Evolutionary conservation across 1,140 invertebrate genomes (phyloP), one percentile per base, ranked within the genome.

Genomic region (Trialeurodes vaporariorum): DNA sequence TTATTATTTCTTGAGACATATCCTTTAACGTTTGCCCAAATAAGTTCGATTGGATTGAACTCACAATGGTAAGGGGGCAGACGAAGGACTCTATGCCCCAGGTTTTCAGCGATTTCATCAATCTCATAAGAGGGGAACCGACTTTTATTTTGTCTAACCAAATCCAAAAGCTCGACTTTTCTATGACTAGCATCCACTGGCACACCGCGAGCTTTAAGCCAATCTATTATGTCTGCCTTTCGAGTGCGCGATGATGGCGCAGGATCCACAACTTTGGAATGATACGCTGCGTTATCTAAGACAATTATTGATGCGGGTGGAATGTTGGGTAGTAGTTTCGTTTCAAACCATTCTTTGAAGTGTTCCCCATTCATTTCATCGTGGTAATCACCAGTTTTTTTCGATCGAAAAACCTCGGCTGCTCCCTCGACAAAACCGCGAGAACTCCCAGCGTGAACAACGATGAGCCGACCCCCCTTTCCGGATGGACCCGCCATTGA

Each of bases 61-160:
- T 79, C 73, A 61, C 69, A 72, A 68, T 79, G 76, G 69, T 78
- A 77, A 12, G 75, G 76, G 34, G 77, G 77, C 25, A 78, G 64
- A 59, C 75, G 64, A n/a, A 75, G 49, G 23, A 77, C 70, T 27
- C 60, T 64, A 49, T 74, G 69, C 12, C 70, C 73, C 9, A 21
- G 2, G 22, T 61, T 26, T 27, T 65, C n/a, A 2, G 71, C 71
- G 2, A 69, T 64, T 69, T 71, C 64, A 67, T 74, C 74, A 49
- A 74, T 63, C 25, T 49, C 67, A 62, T 75, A 74, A 5, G 58
- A 40, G 17, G 23, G 23, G 23, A 58, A 13, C 49, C 12, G 12
- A 58, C 49, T 13, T 58, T 13, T 13, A 12, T 12, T n/a, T 58
- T 58, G n/a, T 26, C 12, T n/a, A 22, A 23, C 12, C 2, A 13